phyloP scores from a whole-genome alignment of 1,140 invertebrate genomes.

The Aphelenchoides besseyi region DNA sequence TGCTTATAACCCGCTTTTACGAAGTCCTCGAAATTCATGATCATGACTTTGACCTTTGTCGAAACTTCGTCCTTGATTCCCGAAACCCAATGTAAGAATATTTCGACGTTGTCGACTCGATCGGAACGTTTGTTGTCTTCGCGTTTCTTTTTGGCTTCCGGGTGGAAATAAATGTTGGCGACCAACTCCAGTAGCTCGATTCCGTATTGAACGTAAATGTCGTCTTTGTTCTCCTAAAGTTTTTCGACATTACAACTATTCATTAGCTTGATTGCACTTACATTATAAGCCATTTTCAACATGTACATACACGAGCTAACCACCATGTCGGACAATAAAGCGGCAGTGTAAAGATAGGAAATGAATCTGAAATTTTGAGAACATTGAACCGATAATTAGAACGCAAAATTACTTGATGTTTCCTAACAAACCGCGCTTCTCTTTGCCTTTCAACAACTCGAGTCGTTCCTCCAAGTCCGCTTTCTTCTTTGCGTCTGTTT shows the following conservation, averaged over 20 bases:
- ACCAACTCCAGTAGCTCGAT: conserved; percentile 20
- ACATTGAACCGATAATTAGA: background rate
- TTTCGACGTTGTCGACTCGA: background rate
- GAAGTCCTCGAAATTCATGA: conserved; percentile 27
- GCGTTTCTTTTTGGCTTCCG: background rate
- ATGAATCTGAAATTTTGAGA: conserved; percentile 19
- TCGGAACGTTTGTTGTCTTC: background rate
- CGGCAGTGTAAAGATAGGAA: conserved; percentile 13
- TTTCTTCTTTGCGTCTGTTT: conserved; percentile 36
- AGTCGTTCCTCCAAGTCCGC: conserved; percentile 26
- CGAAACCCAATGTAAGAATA: conserved; percentile 1
- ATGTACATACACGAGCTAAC: background rate
- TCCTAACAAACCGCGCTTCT: conserved; percentile 39
- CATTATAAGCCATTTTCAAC: background rate
- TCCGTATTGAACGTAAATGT: conserved; percentile 21
- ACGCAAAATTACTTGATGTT: conserved; percentile 39
- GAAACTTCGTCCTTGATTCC: conserved; percentile 10
- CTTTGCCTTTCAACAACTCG: conserved; percentile 33
- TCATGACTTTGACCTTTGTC: conserved; percentile 20
- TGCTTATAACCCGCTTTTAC: conserved; percentile 7
- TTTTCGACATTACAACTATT: background rate
- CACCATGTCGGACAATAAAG: conserved; percentile 7
- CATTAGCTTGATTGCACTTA: background rate
- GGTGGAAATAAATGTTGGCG: conserved; percentile 3
- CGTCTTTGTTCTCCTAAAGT: conserved; percentile 4